phyloP scores from a whole-genome alignment of 2,797 vertebrate genomes.

The Otus scops region DNA sequence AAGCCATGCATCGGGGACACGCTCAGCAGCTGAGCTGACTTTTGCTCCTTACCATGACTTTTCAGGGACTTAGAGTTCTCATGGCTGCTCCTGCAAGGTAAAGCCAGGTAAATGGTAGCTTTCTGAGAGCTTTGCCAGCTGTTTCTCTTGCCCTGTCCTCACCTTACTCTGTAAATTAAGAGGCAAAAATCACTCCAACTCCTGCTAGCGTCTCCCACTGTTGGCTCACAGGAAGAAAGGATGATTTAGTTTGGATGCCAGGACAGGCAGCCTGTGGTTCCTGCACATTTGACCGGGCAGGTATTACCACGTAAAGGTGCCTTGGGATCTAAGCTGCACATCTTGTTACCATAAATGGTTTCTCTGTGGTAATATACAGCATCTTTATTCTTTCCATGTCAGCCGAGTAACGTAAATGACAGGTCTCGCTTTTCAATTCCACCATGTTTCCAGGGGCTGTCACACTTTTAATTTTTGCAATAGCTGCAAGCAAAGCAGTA shows the following conservation, averaged over 20 bases:
- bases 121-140: conserved; percentile 1
- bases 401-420: neutral
- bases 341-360: neutral
- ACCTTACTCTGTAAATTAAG: conserved; percentile 13
- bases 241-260: neutral
- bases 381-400: conserved; percentile 1
- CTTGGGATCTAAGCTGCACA: neutral
- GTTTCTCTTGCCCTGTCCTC: neutral
- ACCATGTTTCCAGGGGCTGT: neutral
- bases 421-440: conserved; percentile 20
- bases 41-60: neutral
- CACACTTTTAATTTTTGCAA: conserved; percentile 31
- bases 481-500: conserved; percentile 45
- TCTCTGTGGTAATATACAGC: neutral
- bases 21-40: neutral
- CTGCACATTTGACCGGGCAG: neutral
- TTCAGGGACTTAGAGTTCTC: neutral
- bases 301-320: neutral
- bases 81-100: neutral
- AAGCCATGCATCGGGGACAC: neutral
- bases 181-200: neutral
- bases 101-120: neutral
- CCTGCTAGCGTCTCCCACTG: neutral
- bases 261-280: neutral
- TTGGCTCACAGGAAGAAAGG: neutral